Evolutionary conservation across 1,140 invertebrate species (phyloP).

Genomic region (Cecropterus lyciades): DNA sequence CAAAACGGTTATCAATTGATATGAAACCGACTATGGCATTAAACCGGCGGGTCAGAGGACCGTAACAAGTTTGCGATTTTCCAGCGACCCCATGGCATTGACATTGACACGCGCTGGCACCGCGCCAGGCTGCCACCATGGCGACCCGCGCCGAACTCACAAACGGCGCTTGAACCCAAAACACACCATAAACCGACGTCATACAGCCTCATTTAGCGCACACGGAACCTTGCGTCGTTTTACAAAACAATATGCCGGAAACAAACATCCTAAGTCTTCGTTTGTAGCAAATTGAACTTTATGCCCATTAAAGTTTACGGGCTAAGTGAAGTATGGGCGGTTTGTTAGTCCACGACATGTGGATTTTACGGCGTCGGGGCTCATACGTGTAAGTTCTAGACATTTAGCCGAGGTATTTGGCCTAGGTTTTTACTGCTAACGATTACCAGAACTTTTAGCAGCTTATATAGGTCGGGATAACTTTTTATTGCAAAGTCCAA

Average conservation of each 20-base stretch:
- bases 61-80: conserved; percentile 19
- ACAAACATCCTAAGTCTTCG: conserved; percentile 11
- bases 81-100: conserved; percentile 57
- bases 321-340: conserved; percentile 9
- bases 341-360: conserved; percentile 34
- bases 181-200: conserved; percentile 11
- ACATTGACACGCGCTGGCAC: conserved; percentile 52
- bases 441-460: conserved; percentile 9
- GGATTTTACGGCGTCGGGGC: conserved; percentile 23
- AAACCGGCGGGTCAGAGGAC: conserved; percentile 22
- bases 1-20: neutral
- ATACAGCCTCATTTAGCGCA: conserved; percentile 4
- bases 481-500: neutral
- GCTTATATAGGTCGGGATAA: neutral
- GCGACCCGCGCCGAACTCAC: conserved; percentile 17
- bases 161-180: conserved; percentile 7
- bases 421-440: conserved; percentile 12
- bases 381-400: conserved; percentile 17
- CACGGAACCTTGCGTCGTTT: conserved; percentile 1
- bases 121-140: conserved; percentile 33
- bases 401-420: conserved; percentile 6
- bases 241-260: conserved; percentile 25
- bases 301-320: neutral
- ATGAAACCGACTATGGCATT: neutral
- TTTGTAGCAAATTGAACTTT: conserved; percentile 22